These are phyloP conservation scores for Archips crataeganus DNA, from an alignment of 2,888 invertebrate species.

Conservation along the genomic window DNA sequence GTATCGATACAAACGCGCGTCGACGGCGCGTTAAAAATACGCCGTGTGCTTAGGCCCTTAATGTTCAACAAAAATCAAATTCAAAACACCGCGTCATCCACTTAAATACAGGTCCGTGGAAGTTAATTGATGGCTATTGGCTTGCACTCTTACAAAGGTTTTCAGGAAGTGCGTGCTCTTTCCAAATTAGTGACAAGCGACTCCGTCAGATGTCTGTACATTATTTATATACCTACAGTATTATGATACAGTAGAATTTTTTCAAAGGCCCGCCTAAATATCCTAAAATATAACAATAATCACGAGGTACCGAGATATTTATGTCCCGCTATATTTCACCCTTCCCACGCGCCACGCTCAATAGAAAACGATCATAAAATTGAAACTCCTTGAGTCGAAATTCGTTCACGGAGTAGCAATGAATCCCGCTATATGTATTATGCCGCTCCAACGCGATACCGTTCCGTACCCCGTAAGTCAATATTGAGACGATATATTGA, in stretches of 20 bases:
- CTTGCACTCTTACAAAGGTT: no score
- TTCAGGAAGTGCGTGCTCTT: no score
- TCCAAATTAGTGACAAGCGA: no score
- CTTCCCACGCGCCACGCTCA: not conserved
- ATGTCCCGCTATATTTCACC: slow-evolving; percentile 24
- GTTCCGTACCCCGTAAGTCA: slow-evolving; percentile 22
- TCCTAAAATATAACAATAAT: slow-evolving; percentile 31
- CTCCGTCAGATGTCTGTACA: no score
- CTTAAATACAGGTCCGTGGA: no score
- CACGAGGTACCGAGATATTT: slow-evolving; percentile 31
- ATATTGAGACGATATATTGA: slow-evolving; percentile 38
- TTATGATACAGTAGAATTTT: not conserved
- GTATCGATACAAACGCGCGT: no score
- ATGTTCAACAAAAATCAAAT: no score
- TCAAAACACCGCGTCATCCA: no score
- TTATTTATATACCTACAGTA: not conserved
- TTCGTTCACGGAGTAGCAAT: not conserved
- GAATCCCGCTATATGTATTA: not conserved
- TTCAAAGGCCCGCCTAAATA: slow-evolving; percentile 6
- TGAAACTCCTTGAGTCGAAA: slow-evolving; percentile 3
- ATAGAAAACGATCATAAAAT: slow-evolving; percentile 20
- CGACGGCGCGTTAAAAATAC: no score
- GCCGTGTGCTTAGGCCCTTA: no score
- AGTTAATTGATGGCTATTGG: no score
- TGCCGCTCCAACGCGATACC: slow-evolving; percentile 11